Evolutionary conservation across 2,888 invertebrate species (phyloP).

Genomic region (Meganola albula): DNA sequence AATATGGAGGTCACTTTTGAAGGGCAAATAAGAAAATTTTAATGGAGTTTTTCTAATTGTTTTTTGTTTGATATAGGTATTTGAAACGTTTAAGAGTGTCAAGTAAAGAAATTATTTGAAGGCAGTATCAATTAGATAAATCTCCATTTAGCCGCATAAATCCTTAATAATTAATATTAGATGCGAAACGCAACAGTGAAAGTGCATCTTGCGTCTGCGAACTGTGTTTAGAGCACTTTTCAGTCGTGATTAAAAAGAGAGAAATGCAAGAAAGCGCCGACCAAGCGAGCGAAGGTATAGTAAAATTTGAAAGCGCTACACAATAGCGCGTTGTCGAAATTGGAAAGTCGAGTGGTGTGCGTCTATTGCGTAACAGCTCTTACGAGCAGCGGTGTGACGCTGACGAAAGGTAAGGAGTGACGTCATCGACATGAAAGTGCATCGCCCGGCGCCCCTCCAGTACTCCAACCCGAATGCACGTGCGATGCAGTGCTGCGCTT

Average conservation of each 20-base stretch:
- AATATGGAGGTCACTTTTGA: too few relatives aligned
- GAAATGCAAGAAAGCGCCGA: slow-evolving; percentile 71
- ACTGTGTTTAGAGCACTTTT: slow-evolving; percentile 68
- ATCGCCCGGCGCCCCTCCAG: slow-evolving; percentile 65
- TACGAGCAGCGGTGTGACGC: slow-evolving; percentile 69
- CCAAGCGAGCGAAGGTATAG: slow-evolving; percentile 61
- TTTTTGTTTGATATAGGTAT: too few relatives aligned
- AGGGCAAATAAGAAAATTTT: too few relatives aligned
- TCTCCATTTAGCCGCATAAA: too few relatives aligned
- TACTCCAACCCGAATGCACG: slow-evolving; percentile 39
- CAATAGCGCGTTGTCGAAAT: slow-evolving; percentile 78
- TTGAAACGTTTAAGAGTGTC: too few relatives aligned
- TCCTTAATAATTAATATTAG: too few relatives aligned
- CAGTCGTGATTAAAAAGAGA: slow-evolving; percentile 62
- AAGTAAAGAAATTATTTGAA: too few relatives aligned
- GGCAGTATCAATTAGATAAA: too few relatives aligned
- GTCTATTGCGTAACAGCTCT: slow-evolving; percentile 71
- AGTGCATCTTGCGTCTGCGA: slow-evolving; percentile 63
- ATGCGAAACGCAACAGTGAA: slow-evolving; percentile 60
- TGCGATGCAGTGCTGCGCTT: slow-evolving; percentile 52
- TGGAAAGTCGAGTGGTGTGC: slow-evolving; percentile 75
- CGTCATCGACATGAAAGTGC: slow-evolving; percentile 74
- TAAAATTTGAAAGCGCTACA: slow-evolving; percentile 77
- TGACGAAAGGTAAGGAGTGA: slow-evolving; percentile 71
- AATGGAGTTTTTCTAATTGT: too few relatives aligned